Base-by-base conservation (phyloP, 2,113 vertebrate species). In the Trichomycterus rosablanca region DNA sequence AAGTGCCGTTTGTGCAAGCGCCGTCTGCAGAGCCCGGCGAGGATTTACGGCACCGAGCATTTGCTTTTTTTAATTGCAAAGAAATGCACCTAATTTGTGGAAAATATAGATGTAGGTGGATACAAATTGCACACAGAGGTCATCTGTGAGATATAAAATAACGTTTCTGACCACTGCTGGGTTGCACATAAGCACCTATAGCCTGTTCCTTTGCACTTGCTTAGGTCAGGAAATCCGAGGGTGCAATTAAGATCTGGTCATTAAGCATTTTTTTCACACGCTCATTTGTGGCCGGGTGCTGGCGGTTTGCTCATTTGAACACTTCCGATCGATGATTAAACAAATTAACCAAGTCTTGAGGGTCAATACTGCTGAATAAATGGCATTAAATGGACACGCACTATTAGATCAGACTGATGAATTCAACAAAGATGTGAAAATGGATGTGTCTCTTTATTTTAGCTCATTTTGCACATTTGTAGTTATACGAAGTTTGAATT, bases 221-320 rank as follows among this genome's bases (percentile, higher is more conserved):
- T n/a, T n/a, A n/a, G n/a, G n/a, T n/a, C n/a, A n/a, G n/a, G n/a
- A n/a, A n/a, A n/a, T n/a, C n/a, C n/a, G 43, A 30, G 67, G 46
- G 53, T 18, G 42, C 70, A 77, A 81, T 81, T 76, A 80, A 53
- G 64, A 24, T 57, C 18, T 34, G 55, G 74, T 63, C 74, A 66
- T 78, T 72, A 80, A 83, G 59, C 68, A 68, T 76, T 80, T 77
- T 67, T 9, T 44, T 59, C 67, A 60, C 46, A 44, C 37, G 52
- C 66, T n/a, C n/a, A n/a, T n/a, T n/a, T n/a, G n/a, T n/a, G n/a
- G n/a, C 74, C 65, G 34, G 40, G 66, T 70, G 61, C 14, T 62
- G 59, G 70, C 73, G 73, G 53, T 68, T 71, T 59, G 77, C 74
- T 84, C 79, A 87, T 84, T 83, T 81, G 70, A 77, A 66, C 40